phyloP scores from a whole-genome alignment of 2,797 vertebrate genomes.

The Sebastes miniatus region DNA sequence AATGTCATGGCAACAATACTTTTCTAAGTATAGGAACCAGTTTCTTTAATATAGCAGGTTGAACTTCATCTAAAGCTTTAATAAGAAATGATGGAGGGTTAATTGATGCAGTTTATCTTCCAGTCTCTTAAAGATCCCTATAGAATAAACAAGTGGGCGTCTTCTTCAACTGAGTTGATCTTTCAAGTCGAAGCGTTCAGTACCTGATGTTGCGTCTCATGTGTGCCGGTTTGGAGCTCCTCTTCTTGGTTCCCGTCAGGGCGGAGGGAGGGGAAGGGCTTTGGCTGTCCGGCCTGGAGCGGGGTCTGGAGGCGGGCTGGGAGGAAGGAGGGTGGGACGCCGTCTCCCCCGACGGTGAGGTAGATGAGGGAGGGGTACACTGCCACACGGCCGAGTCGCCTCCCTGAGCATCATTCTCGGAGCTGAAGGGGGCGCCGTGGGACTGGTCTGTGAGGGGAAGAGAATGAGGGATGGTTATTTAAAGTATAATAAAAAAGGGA shows the following conservation, averaged over 20 bases:
- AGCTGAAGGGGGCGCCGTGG: slow-evolving; percentile 83
- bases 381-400: slow-evolving; percentile 86
- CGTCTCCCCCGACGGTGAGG: slow-evolving; percentile 89
- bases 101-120: neutral
- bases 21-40: neutral
- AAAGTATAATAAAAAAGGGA: neutral
- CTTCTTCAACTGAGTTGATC: neutral
- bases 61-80: neutral
- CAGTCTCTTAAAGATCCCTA: neutral
- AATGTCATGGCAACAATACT: neutral
- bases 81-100: neutral
- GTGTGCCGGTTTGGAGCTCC: slow-evolving; percentile 88
- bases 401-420: slow-evolving; percentile 84
- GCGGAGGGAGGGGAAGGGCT: slow-evolving; percentile 71
- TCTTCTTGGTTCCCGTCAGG: slow-evolving; percentile 86
- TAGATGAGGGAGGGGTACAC: slow-evolving; percentile 86
- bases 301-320: slow-evolving; percentile 47
- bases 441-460: slow-evolving; percentile 83
- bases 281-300: slow-evolving; percentile 82
- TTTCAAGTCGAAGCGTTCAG: neutral
- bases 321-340: slow-evolving; percentile 56
- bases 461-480: neutral
- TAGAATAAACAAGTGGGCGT: neutral
- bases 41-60: neutral
- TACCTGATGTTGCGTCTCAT: slow-evolving; percentile 96